Evolutionary conservation across 2,113 vertebrate genomes (phyloP), one percentile per base, ranked within the genome.

Genomic region (Pachypanchax playfairii): DNA sequence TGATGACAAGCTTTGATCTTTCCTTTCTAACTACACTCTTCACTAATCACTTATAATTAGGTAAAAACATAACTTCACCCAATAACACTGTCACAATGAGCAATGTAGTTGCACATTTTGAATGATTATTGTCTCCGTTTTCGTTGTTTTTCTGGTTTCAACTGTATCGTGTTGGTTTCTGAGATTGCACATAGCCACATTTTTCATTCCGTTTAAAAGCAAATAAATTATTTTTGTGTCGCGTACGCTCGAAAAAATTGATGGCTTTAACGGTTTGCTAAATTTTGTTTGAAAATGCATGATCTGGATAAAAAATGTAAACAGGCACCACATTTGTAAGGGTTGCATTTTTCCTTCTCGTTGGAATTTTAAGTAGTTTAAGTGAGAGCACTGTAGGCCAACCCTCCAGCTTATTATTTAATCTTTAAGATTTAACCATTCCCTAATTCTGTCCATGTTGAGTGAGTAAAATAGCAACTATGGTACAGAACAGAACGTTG

Each of bases 321-420:
- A 29, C 9, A 51, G 28, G 41, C 10, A 1, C 33, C 20, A 15
- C 17, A 60, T 15, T 60, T 28, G 17, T 28, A 43, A 60, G 8
- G 6, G 41, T 25, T 69, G 53, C 62, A n/a, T 50, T 65, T 8
- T 50, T n/a, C 24, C 42, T 44, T 18, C 20, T 46, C 1, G 4
- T 62, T 35, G 33, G 22, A 44, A 7, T 73, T 71, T 62, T 46
- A 26, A 52, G 11, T 21, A 64, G 35, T 70, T 60, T 39, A 65
- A 53, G 53, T 26, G 47, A 47, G 57, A 61, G 18, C 7, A 55
- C 62, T 63, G 53, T 9, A 71, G 73, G 41, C 54, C 47, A 66
- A 59, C 52, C 73, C 36, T 77, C 38, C 61, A 77, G 80, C 80
- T 83, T 74, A 79, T 77, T 60, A 83, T 69, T 8, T 18, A 15